These are phyloP conservation scores for Drosophila gunungcola DNA, from an alignment of 1,140 invertebrate genomes.

Conservation along the genomic window DNA sequence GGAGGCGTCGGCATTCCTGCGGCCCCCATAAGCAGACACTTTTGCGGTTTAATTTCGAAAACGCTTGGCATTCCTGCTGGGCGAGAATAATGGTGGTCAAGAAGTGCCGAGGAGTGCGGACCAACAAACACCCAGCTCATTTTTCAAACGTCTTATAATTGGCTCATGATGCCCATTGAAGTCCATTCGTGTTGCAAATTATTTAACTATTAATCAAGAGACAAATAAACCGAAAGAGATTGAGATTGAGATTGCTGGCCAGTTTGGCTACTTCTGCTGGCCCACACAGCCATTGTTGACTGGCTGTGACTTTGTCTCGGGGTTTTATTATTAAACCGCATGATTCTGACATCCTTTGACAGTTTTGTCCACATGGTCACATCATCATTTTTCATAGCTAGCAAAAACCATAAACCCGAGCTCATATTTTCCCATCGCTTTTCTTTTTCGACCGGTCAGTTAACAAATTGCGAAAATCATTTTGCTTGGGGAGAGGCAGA, in stretches of 20 bases:
- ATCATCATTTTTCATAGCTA: constrained; percentile 79
- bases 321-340: constrained; percentile 70
- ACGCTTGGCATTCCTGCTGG: constrained; percentile 4
- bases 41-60: constrained; percentile 77
- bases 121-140: constrained; percentile 16
- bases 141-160: constrained; percentile 63
- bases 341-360: constrained; percentile 82
- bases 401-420: constrained; percentile 51
- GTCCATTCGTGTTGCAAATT: constrained; percentile 68
- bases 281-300: constrained; percentile 20
- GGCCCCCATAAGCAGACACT: constrained; percentile 75
- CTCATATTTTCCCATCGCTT: constrained; percentile 52
- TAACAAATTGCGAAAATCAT: constrained; percentile 72
- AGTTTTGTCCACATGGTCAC: constrained; percentile 74
- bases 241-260: constrained; percentile 36
- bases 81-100: constrained; percentile 15
- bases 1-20: constrained; percentile 57
- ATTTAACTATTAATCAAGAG: constrained; percentile 77
- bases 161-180: constrained; percentile 69
- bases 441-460: constrained; percentile 14
- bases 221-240: constrained; percentile 64
- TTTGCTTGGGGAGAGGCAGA: constrained; percentile 4
- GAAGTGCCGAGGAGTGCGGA: too few relatives aligned
- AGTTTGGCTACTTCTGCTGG: constrained; percentile 12
- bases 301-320: constrained; percentile 41